phyloP scores from a whole-genome alignment of 2,797 vertebrate species.

The Hipposideros larvatus region DNA sequence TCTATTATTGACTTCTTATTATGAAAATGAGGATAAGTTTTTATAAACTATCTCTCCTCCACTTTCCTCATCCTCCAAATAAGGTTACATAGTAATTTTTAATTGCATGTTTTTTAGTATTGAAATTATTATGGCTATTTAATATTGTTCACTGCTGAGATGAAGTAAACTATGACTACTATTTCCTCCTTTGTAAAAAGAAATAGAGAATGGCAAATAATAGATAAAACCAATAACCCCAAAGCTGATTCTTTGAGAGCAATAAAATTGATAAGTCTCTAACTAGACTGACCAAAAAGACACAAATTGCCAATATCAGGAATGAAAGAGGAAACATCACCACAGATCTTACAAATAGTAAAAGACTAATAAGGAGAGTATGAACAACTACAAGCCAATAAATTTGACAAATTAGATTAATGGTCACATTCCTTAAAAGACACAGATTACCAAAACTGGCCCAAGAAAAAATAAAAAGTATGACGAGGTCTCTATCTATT shows the following conservation, averaged over 20 bases:
- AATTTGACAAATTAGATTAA: background rate
- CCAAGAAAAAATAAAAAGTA: background rate
- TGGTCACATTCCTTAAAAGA: background rate
- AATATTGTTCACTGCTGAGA: background rate
- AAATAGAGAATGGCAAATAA: background rate
- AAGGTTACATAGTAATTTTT: background rate
- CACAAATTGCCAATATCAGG: background rate
- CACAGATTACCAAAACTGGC: background rate
- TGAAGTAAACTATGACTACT: background rate
- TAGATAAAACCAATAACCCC: background rate
- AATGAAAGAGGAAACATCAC: background rate
- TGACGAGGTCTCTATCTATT: background rate
- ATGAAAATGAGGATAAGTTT: background rate
- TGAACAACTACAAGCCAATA: background rate
- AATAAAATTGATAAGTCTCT: background rate
- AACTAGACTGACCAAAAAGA: background rate
- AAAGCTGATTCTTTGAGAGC: background rate
- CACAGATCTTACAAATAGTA: background rate
- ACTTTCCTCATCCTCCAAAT: background rate
- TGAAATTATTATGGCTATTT: background rate
- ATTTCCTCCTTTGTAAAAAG: slow-evolving; percentile 21
- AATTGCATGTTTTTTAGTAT: background rate
- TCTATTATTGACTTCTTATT: background rate
- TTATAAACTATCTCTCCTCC: background rate
- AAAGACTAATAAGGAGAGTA: background rate